phyloP scores from a whole-genome alignment of 1,140 invertebrate species.

The Neodiprion lecontei region DNA sequence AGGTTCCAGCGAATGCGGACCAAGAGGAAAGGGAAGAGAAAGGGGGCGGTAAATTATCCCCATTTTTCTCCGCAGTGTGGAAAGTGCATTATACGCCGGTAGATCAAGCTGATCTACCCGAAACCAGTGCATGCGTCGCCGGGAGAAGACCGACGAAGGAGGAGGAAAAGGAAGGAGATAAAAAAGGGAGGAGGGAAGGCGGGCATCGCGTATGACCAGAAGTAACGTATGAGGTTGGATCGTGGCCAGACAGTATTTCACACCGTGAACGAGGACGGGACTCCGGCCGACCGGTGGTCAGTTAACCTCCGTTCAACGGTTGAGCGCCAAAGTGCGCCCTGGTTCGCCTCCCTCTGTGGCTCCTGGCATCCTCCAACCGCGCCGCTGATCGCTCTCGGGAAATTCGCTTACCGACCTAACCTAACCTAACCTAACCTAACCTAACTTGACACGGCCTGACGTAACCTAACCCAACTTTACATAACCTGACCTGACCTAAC shows the following conservation, averaged over 20 bases:
- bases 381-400: no score
- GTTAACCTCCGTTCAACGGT: constrained; percentile 53
- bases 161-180: constrained; percentile 15
- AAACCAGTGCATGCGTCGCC: not conserved
- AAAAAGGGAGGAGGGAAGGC: constrained; percentile 26
- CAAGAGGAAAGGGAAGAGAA: no score
- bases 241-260: constrained; percentile 52
- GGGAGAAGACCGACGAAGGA: not conserved
- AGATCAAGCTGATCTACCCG: constrained; percentile 23
- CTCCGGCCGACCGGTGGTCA: constrained; percentile 34
- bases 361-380: no score
- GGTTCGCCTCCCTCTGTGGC: no score
- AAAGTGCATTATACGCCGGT: constrained; percentile 11
- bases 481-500: no score
- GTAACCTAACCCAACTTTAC: no score
- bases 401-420: no score
- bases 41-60: constrained; percentile 20
- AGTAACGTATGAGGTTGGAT: constrained; percentile 51
- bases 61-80: constrained; percentile 21
- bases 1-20: not conserved
- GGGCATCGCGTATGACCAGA: constrained; percentile 49
- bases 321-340: constrained; percentile 36
- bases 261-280: constrained; percentile 34
- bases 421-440: no score
- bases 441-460: no score